phyloP scores from a whole-genome alignment of 2,113 vertebrate species.

The Vulpes ferrilata region DNA sequence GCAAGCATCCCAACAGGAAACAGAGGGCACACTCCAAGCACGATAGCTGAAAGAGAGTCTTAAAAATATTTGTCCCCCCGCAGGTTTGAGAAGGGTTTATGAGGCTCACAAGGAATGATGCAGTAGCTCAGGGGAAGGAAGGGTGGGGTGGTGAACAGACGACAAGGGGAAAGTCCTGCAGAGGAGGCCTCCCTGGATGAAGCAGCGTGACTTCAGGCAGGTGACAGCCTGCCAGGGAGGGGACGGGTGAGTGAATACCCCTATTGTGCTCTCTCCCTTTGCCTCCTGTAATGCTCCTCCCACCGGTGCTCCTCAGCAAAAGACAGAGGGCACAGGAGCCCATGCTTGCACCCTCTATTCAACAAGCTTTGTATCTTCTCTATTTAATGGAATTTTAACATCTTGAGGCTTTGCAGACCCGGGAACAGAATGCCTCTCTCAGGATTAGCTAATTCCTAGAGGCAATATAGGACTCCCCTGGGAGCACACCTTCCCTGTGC shows the following conservation, averaged over 20 bases:
- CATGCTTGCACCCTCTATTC: rapidly evolving
- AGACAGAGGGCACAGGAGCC: neutral
- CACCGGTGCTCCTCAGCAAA: neutral
- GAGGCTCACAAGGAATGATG: neutral
- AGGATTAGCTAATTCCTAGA: neutral
- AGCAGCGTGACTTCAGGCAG: neutral
- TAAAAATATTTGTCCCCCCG: rapidly evolving
- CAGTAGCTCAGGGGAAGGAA: neutral
- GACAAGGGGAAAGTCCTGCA: neutral
- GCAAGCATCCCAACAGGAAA: neutral
- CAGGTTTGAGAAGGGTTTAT: neutral
- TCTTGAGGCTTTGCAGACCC: neutral
- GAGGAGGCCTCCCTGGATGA: neutral
- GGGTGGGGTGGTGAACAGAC: neutral
- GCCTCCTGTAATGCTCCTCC: too few relatives aligned
- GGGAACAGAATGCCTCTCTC: neutral
- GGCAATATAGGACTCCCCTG: neutral
- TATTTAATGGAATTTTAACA: neutral
- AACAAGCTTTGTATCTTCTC: neutral
- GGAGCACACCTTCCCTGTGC: neutral
- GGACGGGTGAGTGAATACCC: rapidly evolving
- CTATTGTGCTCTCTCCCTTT: rapidly evolving
- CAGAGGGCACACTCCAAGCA: too few relatives aligned
- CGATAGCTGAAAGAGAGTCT: neutral
- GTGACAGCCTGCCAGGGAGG: rapidly evolving